A percentile compares a stretch with the other conserved stretches of the same genome.
Evolutionary conservation across 2,113 vertebrate species (phyloP).

Genomic region (Pseudorectes ferrugineus): DNA sequence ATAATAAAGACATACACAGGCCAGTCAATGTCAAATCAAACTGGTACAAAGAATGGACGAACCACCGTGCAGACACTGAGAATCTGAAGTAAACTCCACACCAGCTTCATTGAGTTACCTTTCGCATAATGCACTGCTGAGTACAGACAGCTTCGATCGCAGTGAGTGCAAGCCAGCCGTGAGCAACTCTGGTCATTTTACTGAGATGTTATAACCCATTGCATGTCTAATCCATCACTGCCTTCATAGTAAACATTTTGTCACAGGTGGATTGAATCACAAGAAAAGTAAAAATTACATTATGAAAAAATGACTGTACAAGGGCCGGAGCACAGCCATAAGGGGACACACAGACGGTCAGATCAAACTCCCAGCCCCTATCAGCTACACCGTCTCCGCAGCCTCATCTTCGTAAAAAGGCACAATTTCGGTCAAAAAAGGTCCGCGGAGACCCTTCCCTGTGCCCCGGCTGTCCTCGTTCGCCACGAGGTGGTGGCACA

Average conservation of each 20-base stretch:
- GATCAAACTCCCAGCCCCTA: neutral
- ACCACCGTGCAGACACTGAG: neutral
- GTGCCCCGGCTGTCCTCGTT: too few relatives aligned
- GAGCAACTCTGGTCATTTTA: neutral
- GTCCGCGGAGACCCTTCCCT: neutral
- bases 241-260: neutral
- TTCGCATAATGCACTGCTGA: neutral
- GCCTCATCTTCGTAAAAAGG: neutral
- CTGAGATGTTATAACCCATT: neutral
- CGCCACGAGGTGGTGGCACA: neutral
- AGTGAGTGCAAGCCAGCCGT: neutral
- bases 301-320: neutral
- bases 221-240: neutral
- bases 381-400: neutral
- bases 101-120: neutral
- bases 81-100: neutral
- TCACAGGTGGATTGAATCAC: neutral
- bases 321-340: fast-evolving
- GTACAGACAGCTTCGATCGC: neutral
- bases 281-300: neutral
- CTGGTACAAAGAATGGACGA: neutral
- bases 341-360: neutral
- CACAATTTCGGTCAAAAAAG: neutral
- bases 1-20: neutral
- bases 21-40: neutral